Evolutionary conservation across 2,797 vertebrate species (phyloP).

Genomic region (Chiroxiphia lanceolata): DNA sequence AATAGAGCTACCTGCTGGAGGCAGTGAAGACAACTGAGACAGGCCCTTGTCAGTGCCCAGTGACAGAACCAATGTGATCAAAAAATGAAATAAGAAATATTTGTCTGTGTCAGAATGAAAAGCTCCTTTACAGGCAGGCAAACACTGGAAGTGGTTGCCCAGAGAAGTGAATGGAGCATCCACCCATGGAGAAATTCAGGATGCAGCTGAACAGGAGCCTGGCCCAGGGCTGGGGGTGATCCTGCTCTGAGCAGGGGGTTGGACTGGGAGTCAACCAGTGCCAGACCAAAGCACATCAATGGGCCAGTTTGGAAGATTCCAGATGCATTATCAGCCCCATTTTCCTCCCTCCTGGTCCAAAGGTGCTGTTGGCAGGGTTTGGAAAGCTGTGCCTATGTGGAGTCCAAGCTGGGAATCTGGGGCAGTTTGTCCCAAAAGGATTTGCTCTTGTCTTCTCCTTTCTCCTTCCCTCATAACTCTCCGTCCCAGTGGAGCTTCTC

Average conservation of each 20-base stretch:
- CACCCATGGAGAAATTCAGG: neutral
- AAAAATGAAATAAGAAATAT: neutral
- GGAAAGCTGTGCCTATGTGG: neutral
- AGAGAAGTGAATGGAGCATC: neutral
- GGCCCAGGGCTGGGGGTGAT: neutral
- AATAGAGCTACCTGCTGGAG: too few species aligned
- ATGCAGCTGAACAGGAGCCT: neutral
- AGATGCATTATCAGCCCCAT: accelerated
- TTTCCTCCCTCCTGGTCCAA: neutral
- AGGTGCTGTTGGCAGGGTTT: neutral
- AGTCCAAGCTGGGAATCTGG: neutral
- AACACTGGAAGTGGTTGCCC: neutral
- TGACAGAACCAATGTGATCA: neutral
- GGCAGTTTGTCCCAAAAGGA: neutral
- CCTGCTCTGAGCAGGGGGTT: too few species aligned
- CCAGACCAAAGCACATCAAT: neutral
- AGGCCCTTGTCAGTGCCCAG: neutral
- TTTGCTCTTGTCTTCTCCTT: neutral
- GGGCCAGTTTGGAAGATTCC: neutral
- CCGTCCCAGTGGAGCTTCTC: neutral
- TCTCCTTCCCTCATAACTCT: neutral
- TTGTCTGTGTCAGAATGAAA: neutral
- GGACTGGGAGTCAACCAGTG: neutral
- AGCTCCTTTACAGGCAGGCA: neutral
- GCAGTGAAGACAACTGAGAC: neutral